Conservation (phyloP, 2,113 vertebrate genomes). For the Atractosteus spatula region DNA sequence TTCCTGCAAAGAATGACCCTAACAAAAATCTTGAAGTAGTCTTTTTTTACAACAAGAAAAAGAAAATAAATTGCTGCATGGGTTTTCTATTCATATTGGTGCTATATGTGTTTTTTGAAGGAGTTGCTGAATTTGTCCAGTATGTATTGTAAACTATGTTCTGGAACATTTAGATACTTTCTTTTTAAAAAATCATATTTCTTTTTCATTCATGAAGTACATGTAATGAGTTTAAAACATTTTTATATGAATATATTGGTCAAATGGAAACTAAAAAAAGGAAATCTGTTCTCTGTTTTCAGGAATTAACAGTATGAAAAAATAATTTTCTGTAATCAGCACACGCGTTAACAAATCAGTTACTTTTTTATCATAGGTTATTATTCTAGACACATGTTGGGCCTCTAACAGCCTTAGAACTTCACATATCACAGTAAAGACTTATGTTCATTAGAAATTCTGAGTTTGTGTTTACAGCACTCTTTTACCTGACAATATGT, state of each 20-base stretch:
- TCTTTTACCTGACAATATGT: slow-evolving; percentile 21
- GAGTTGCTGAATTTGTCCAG: slow-evolving; percentile 49
- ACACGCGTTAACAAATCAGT: not conserved
- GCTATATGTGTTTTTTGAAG: slow-evolving; percentile 69
- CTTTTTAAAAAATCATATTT: slow-evolving; percentile 29
- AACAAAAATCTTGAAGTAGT: slow-evolving; percentile 55
- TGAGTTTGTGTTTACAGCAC: slow-evolving; percentile 38
- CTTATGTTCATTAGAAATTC: slow-evolving; percentile 27
- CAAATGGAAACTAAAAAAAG: slow-evolving; percentile 35
- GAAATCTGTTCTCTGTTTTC: slow-evolving; percentile 10
- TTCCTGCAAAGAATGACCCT: slow-evolving; percentile 64
- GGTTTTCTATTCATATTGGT: slow-evolving; percentile 74
- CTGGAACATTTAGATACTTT: slow-evolving; percentile 34
- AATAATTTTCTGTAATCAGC: slow-evolving; percentile 23
- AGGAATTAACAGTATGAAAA: slow-evolving; percentile 24
- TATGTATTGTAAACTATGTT: slow-evolving; percentile 50
- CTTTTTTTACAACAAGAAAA: slow-evolving; percentile 41
- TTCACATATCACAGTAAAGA: slow-evolving; percentile 5
- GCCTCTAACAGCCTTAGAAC: slow-evolving; percentile 5
- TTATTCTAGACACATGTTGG: not conserved
- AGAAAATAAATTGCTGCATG: slow-evolving; percentile 63
- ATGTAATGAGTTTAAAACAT: slow-evolving; percentile 39
- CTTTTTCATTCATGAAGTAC: slow-evolving; percentile 1
- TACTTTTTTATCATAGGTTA: slow-evolving; percentile 4
- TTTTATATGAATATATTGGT: slow-evolving; percentile 56